phyloP scores from a whole-genome alignment of 2,797 vertebrate species.

The Diglossa cyanea region DNA sequence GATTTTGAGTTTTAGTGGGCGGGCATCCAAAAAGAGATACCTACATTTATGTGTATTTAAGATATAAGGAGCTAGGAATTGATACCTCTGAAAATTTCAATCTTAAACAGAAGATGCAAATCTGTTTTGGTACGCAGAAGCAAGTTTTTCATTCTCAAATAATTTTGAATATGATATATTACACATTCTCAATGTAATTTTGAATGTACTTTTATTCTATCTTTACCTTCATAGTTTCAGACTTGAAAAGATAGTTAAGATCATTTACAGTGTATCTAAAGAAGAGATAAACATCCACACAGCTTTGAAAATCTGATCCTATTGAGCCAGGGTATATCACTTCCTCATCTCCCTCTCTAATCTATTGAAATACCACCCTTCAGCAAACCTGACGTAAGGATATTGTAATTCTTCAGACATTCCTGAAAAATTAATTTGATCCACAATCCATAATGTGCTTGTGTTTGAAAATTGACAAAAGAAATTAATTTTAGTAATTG shows the following conservation, averaged over 20 bases:
- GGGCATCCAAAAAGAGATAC: neutral
- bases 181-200: neutral
- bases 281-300: neutral
- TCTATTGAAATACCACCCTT: neutral
- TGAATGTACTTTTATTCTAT: neutral
- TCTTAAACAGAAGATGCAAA: neutral
- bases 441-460: neutral
- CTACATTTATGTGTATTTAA: neutral
- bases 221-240: neutral
- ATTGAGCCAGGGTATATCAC: neutral
- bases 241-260: neutral
- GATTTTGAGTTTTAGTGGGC: neutral
- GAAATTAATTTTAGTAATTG: neutral
- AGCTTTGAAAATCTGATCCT: conserved; percentile 20
- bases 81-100: neutral
- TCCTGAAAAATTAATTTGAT: conserved; percentile 4
- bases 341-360: neutral
- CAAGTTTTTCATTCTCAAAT: neutral
- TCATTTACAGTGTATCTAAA: neutral
- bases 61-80: neutral
- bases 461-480: conserved; percentile 12
- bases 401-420: neutral
- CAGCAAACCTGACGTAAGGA: neutral
- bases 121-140: neutral
- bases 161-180: neutral